Conservation (phyloP, 2,113 vertebrate species). For the Odontesthes bonariensis region DNA sequence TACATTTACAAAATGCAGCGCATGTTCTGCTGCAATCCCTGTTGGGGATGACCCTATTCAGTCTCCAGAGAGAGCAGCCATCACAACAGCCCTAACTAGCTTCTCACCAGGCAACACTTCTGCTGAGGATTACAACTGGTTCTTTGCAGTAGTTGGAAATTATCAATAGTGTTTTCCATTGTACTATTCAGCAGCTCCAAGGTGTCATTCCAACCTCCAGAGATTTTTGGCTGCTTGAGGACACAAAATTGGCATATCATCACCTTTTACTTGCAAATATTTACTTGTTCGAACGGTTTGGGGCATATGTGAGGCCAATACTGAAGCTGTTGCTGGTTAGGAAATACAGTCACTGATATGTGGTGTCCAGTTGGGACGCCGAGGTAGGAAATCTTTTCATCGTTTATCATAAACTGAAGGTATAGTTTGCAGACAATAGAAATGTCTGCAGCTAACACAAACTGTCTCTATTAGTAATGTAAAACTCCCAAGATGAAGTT, state of each 20-base stretch:
- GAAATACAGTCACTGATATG: too few species aligned
- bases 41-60: slow-evolving; percentile 15
- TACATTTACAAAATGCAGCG: neutral
- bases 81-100: neutral
- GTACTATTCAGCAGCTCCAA: neutral
- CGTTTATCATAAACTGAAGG: too few species aligned
- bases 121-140: neutral
- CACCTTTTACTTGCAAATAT: neutral
- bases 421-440: too few species aligned
- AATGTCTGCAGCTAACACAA: too few species aligned
- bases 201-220: neutral
- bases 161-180: neutral
- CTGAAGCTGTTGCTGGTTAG: too few species aligned
- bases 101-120: neutral
- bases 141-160: neutral
- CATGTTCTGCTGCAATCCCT: neutral
- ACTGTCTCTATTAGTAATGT: too few species aligned
- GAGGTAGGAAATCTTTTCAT: too few species aligned
- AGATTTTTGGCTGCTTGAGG: neutral
- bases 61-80: neutral
- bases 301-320: too few species aligned
- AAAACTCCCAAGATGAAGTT: too few species aligned
- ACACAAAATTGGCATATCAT: neutral
- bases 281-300: neutral
- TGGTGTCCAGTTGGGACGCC: too few species aligned